Percentiles rank a stretch among this genome's conserved stretches.
phyloP scores from a whole-genome alignment of 1,140 invertebrate species.

The Brachionus sp. region DNA sequence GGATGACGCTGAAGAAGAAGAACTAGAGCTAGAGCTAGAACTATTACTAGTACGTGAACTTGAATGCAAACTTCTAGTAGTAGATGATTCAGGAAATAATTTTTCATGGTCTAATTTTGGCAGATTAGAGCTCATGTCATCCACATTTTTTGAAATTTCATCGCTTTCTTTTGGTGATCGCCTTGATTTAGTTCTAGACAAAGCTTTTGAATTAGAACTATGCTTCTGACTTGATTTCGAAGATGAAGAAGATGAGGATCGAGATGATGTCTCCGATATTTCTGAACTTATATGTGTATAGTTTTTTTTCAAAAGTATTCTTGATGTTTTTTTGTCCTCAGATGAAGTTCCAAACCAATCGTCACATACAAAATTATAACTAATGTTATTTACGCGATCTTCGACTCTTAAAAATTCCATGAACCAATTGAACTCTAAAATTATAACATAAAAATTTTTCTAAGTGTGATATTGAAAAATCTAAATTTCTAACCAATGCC shows the following conservation, averaged over 20 bases:
- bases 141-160: not conserved
- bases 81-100: not conserved
- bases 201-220: not conserved
- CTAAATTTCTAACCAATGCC: not conserved
- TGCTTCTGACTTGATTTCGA: not conserved
- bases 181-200: not conserved
- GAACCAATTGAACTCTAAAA: slow-evolving; percentile 41
- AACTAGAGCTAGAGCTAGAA: not conserved
- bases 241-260: slow-evolving; percentile 8
- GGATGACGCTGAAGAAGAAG: not conserved
- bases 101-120: not conserved
- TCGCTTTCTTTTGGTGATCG: not conserved
- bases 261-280: not conserved
- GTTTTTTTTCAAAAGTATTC: slow-evolving; percentile 34
- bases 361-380: slow-evolving; percentile 33
- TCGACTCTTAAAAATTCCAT: slow-evolving; percentile 42
- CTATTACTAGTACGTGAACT: not conserved
- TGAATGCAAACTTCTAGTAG: not conserved
- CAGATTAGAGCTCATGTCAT: not conserved
- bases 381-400: slow-evolving; percentile 29
- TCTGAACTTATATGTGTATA: slow-evolving; percentile 35
- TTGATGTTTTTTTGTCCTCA: not conserved
- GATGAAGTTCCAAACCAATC: slow-evolving; percentile 6
- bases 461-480: not conserved
- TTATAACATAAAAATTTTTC: not conserved